Evolutionary conservation across 2,113 vertebrate species (phyloP).

Genomic region (Grantiella picta): DNA sequence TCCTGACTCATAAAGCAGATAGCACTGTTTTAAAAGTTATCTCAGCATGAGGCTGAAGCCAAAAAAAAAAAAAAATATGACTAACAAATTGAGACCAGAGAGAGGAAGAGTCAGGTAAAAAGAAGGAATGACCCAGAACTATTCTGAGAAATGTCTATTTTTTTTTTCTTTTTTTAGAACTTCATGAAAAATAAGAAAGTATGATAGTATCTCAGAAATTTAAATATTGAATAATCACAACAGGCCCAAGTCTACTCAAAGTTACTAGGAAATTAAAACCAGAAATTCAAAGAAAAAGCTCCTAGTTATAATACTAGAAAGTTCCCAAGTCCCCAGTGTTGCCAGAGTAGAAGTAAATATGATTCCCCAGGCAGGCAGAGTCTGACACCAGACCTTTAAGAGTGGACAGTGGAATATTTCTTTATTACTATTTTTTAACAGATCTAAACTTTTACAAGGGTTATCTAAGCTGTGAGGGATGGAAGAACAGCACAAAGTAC

Average conservation of each 20-base stretch:
- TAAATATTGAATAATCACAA: not conserved
- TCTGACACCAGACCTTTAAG: not conserved
- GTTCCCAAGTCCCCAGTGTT: not conserved
- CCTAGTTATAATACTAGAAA: not conserved
- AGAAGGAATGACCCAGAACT: not conserved
- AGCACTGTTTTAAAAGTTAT: not conserved
- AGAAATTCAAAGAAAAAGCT: constrained; percentile 5
- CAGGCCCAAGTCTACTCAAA: not conserved
- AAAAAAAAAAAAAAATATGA: not conserved
- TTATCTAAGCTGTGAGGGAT: not conserved
- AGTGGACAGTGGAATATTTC: not conserved
- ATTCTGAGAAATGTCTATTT: not conserved
- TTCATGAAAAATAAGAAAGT: not conserved
- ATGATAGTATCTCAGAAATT: not conserved
- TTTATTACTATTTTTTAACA: not conserved
- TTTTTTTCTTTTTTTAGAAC: not conserved
- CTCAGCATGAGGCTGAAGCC: not conserved
- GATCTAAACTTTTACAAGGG: not conserved
- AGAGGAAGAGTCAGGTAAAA: not conserved
- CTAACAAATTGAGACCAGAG: not conserved
- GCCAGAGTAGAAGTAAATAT: not conserved
- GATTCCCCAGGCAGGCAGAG: not conserved
- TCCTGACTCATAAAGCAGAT: not conserved
- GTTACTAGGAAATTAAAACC: not conserved
- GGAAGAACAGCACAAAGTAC: not conserved